Conservation (phyloP, 2,113 vertebrate genomes). For the Pelobates fuscus region DNA sequence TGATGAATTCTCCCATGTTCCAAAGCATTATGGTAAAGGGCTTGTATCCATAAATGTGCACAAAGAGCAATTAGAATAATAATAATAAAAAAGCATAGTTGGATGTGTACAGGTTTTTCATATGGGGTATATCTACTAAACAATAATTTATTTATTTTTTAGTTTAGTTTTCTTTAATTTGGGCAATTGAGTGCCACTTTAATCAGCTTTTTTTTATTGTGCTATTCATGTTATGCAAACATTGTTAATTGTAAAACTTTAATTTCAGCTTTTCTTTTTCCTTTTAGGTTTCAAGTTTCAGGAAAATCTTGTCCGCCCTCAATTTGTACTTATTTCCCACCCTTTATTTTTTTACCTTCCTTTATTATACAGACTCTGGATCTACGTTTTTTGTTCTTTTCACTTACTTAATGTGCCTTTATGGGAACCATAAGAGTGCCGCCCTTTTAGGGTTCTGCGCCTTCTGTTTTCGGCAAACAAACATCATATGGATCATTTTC, state of each 20-base stretch:
- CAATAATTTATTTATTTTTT: no score
- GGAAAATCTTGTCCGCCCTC: constrained; percentile 80
- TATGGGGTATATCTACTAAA: no score
- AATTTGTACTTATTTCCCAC: constrained; percentile 87
- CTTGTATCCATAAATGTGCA: no score
- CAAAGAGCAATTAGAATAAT: no score
- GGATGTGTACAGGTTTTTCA: no score
- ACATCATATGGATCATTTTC: constrained; percentile 91
- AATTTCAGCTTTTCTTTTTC: constrained; percentile 43
- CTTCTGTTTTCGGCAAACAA: constrained; percentile 93
- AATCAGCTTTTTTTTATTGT: no score
- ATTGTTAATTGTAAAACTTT: neutral
- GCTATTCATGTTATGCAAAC: neutral
- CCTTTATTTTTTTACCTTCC: constrained; percentile 96
- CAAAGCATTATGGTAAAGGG: no score
- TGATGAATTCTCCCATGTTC: no score
- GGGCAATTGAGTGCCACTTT: no score
- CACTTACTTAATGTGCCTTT: constrained; percentile 92
- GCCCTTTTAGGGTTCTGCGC: constrained; percentile 86
- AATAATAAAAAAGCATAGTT: no score
- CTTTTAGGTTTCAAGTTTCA: constrained; percentile 75
- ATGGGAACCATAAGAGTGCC: constrained; percentile 87
- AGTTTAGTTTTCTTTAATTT: no score
- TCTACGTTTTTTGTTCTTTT: constrained; percentile 94
- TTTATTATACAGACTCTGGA: constrained; percentile 94